Evolutionary conservation across 2,113 vertebrate genomes (phyloP).

Genomic region (Notiomystis cincta): DNA sequence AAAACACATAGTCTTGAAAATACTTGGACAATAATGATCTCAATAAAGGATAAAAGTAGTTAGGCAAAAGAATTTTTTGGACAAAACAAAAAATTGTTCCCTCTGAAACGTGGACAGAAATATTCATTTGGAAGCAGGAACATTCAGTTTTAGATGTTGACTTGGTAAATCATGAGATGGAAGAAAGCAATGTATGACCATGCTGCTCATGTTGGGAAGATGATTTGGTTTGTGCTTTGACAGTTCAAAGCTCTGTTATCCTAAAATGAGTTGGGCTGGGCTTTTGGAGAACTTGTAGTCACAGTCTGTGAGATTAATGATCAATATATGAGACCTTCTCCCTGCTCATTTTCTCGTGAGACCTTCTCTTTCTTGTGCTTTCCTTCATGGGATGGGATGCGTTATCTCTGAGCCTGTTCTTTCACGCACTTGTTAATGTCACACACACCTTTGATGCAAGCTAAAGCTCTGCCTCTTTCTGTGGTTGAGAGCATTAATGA

Average conservation of each 20-base stretch:
- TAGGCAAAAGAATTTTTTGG: neutral
- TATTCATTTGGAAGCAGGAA: neutral
- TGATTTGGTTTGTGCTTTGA: neutral
- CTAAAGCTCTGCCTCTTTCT: neutral
- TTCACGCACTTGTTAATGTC: neutral
- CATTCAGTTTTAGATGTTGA: neutral
- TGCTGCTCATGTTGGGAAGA: neutral
- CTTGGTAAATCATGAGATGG: neutral
- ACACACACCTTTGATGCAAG: neutral
- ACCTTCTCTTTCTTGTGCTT: neutral
- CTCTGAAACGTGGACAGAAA: neutral
- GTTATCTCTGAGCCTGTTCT: neutral
- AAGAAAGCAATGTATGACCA: neutral
- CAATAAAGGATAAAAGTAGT: neutral
- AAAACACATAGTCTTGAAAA: neutral
- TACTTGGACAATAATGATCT: neutral
- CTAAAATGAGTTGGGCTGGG: neutral
- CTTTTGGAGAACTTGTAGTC: neutral
- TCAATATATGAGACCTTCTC: accelerated
- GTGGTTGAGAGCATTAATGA: neutral
- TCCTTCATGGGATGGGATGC: neutral
- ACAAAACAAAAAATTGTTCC: neutral
- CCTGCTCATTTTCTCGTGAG: neutral
- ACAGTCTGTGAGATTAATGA: neutral
- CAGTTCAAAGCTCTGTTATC: neutral